Conservation (phyloP, 1,140 invertebrate species). For the Eufriesea mexicana region DNA sequence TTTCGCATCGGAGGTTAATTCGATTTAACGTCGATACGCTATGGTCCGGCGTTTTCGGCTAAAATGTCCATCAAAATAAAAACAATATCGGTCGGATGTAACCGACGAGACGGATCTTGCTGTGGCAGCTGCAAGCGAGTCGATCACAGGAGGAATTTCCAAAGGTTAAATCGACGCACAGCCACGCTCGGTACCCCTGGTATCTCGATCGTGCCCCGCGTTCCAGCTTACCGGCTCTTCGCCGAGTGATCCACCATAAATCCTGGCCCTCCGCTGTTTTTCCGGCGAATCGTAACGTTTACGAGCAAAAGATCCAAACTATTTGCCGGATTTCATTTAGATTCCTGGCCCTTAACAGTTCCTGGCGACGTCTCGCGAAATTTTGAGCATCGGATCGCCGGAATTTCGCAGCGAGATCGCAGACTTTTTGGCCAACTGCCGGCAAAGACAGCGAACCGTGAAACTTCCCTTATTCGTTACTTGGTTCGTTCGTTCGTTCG, state of each 20-base stretch:
- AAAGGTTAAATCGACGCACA: slow-evolving; percentile 3
- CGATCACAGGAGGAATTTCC: slow-evolving; percentile 22
- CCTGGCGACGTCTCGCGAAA: not conserved
- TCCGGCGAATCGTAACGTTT: not conserved
- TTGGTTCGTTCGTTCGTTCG: not conserved
- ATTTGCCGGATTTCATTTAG: not conserved
- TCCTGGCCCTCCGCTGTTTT: not conserved
- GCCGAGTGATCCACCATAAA: too few species aligned
- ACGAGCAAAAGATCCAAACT: not conserved
- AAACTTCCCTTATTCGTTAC: slow-evolving; percentile 8
- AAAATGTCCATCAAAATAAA: slow-evolving; percentile 44
- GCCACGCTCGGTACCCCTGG: not conserved
- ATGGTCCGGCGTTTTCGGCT: not conserved
- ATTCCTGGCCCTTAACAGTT: not conserved
- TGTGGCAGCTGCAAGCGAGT: not conserved
- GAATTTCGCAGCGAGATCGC: not conserved
- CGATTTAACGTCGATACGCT: slow-evolving; percentile 34
- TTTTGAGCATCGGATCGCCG: not conserved
- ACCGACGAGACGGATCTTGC: slow-evolving; percentile 16
- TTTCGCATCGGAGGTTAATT: slow-evolving; percentile 23
- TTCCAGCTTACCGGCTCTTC: too few species aligned
- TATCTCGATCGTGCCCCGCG: not conserved
- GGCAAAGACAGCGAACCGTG: not conserved
- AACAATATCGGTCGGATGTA: slow-evolving; percentile 33
- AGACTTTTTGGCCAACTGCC: not conserved